These are phyloP conservation scores for Hiodon alosoides DNA, from an alignment of 2,113 vertebrate genomes.

Conservation along the genomic window DNA sequence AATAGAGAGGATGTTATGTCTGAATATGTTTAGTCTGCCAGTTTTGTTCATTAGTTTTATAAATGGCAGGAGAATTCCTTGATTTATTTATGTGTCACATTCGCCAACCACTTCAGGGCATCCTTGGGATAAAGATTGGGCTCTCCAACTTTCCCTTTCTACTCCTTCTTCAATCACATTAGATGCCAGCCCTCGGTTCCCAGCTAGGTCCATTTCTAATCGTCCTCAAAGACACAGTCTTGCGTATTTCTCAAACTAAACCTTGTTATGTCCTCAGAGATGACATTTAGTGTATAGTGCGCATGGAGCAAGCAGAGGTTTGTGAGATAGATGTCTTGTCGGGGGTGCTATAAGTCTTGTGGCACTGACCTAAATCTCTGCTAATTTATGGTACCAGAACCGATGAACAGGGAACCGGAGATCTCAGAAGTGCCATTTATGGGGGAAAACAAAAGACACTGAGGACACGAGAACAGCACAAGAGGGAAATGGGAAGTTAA, in stretches of 20 bases:
- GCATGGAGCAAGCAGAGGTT: not conserved
- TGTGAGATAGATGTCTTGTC: not conserved
- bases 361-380: not conserved
- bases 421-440: not conserved
- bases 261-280: conserved; percentile 7
- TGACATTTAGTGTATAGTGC: not conserved
- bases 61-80: not conserved
- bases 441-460: not conserved
- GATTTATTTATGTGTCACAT: conserved; percentile 12
- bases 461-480: not conserved
- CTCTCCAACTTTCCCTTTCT: conserved; percentile 1
- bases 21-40: not conserved
- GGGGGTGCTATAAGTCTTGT: not conserved
- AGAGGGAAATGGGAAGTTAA: too few species aligned
- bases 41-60: not conserved
- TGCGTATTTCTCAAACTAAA: conserved; percentile 3
- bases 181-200: not conserved
- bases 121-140: not conserved
- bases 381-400: conserved; percentile 3
- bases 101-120: not conserved
- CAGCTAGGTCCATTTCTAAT: not conserved
- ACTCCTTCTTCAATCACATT: not conserved
- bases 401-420: not conserved
- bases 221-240: conserved; percentile 2
- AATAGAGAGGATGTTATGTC: not conserved